phyloP scores from a whole-genome alignment of 2,888 invertebrate genomes.

The Pyrrhia umbra region DNA sequence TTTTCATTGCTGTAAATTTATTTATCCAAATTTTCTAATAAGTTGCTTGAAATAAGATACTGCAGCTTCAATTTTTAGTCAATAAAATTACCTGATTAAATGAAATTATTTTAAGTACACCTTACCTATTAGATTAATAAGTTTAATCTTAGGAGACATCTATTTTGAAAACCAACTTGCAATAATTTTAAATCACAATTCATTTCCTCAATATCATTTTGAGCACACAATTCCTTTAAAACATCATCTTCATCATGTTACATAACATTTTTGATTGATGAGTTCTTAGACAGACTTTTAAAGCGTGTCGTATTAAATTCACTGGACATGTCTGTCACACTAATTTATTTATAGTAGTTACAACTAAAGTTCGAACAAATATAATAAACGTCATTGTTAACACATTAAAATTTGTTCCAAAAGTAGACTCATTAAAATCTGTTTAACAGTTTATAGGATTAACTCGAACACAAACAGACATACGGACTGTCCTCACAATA shows the following conservation, averaged over 20 bases:
- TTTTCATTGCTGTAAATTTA: not conserved
- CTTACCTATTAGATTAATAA: too few species aligned
- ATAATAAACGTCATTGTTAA: not conserved
- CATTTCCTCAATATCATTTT: constrained; percentile 24
- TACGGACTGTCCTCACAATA: constrained; percentile 40
- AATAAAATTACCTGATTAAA: too few species aligned
- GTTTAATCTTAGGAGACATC: too few species aligned
- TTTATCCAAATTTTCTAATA: too few species aligned
- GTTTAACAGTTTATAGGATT: constrained; percentile 43
- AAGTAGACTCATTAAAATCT: constrained; percentile 24
- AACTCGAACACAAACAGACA: constrained; percentile 26
- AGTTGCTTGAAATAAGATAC: too few species aligned
- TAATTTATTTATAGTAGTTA: constrained; percentile 33
- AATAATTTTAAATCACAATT: constrained; percentile 20
- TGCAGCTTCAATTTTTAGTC: too few species aligned
- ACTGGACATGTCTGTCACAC: constrained; percentile 21
- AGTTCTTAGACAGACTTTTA: constrained; percentile 41
- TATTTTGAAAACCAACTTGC: too few species aligned
- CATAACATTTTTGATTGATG: constrained; percentile 44
- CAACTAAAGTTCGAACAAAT: not conserved
- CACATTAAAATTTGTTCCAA: constrained; percentile 12
- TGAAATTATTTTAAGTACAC: not conserved
- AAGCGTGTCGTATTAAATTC: constrained; percentile 48
- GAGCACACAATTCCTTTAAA: constrained; percentile 20
- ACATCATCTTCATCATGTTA: constrained; percentile 12